Base-by-base conservation (phyloP, 1,140 invertebrate species). In the Luehdorfia chinensis region DNA sequence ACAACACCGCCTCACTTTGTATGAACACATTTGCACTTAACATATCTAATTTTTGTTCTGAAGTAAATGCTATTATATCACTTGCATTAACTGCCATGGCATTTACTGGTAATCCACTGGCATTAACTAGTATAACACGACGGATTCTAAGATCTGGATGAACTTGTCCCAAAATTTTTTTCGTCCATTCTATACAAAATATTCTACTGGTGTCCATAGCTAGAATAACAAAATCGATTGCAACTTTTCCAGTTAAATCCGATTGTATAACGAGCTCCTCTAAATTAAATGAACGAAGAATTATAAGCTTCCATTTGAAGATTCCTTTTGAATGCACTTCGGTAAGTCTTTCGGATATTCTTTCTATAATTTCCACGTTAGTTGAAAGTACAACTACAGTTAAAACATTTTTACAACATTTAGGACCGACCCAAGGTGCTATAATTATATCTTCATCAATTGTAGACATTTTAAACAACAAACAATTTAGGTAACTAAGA, bases 141-240 rank as follows among this genome's bases (percentile, higher is more conserved):
- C 83, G 68, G 37, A 50, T 57, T 44, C 64, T 67, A 1, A 86
- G 58, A 31, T 86, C 83, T 7, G 83, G 78, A 53, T 79, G 72
- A 1, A 83, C 64, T 58, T 81, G 68, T 12, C 55, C 36, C 3
- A 86, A 30, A 0, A 66, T 50, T 30, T 73, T 73, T 32, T 62
- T 71, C 5, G 75, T 68, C 79, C 79, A 84, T 37, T 79, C 69
- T 30, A 84, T 51, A 52, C 79, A 79, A 66, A 76, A 75, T 12
- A 81, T 50, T 61, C 51, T 63, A 58, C 66, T 81, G 2, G 78
- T 74, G 28, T 86, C 83, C 31, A 86, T 59, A n/a, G 68, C 78
- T 15, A 83, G 39, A 9, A 86, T 46, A 25, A 86, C 57, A 45
- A 84, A 81, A 46, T 86, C 83, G 19, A 86, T 75, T 47, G 62